These are phyloP conservation scores for Anniella stebbinsi DNA, from an alignment of 2,797 vertebrate species.

Conservation along the genomic window DNA sequence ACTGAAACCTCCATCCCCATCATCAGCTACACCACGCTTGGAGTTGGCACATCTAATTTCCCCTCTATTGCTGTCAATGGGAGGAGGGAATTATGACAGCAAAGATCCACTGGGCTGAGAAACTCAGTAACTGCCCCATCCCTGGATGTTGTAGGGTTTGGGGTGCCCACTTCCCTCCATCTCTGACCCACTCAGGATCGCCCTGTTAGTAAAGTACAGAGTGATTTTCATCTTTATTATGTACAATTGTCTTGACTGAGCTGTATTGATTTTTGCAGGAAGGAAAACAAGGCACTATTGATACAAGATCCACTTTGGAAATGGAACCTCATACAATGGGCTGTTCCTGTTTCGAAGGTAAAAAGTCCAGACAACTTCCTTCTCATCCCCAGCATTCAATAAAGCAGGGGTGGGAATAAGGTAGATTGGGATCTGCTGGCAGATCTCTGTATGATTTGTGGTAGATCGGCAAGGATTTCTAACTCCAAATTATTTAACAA, in stretches of 20 bases:
- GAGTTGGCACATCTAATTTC: no score
- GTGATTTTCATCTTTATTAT: constrained; percentile 42
- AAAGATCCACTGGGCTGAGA: neutral
- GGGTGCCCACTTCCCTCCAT: neutral
- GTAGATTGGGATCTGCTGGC: no score
- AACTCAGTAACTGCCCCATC: neutral
- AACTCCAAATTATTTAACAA: no score
- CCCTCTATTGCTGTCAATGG: neutral
- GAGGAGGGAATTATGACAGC: neutral
- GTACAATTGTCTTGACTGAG: neutral
- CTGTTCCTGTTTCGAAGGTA: constrained; percentile 12
- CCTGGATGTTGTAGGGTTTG: no score
- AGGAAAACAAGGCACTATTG: constrained; percentile 24
- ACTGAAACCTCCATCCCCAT: neutral
- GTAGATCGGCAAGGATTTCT: no score
- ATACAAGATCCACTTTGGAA: constrained; percentile 21
- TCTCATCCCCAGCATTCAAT: neutral
- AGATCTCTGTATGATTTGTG: no score
- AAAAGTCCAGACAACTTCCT: constrained; percentile 42
- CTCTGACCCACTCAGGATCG: neutral
- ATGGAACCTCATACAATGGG: neutral
- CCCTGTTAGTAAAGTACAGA: constrained; percentile 28
- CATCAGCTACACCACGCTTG: neutral
- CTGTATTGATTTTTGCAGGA: constrained; percentile 56
- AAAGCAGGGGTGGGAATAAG: neutral